Evolutionary conservation across 2,888 invertebrate species (phyloP).

Genomic region (Tachina fera): DNA sequence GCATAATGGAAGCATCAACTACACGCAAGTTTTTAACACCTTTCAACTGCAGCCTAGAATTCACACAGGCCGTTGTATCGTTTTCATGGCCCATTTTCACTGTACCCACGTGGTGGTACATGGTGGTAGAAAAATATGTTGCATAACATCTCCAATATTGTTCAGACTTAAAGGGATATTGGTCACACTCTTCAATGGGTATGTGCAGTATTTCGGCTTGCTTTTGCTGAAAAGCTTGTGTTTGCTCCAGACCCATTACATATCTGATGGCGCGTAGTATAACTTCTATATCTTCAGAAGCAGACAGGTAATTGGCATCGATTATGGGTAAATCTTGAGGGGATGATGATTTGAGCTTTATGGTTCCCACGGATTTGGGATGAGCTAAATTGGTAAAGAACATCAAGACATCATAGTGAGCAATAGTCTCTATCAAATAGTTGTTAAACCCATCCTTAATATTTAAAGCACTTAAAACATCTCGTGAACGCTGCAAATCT

Average conservation of each 20-base stretch:
- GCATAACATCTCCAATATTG: conserved; percentile 87
- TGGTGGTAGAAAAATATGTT: conserved; percentile 86
- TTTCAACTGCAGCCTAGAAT: conserved; percentile 86
- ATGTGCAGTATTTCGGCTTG: conserved; percentile 75
- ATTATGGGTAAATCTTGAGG: conserved; percentile 84
- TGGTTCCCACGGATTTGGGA: conserved; percentile 82
- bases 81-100: conserved; percentile 87
- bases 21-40: conserved; percentile 87
- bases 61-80: conserved; percentile 87
- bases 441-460: conserved; percentile 50
- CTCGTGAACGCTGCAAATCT: conserved; percentile 75
- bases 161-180: conserved; percentile 75
- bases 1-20: conserved; percentile 90
- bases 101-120: conserved; percentile 88
- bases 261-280: conserved; percentile 79
- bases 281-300: conserved; percentile 82
- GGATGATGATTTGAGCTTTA: conserved; percentile 83
- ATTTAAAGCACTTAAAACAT: conserved; percentile 71
- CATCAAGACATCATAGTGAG: conserved; percentile 63
- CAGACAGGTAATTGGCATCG: conserved; percentile 84
- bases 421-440: conserved; percentile 35
- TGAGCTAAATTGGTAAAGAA: conserved; percentile 74
- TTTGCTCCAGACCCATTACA: conserved; percentile 80
- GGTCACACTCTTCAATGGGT: conserved; percentile 74
- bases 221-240: conserved; percentile 81